A percentile compares a stretch with the other conserved stretches of the same genome.
phyloP scores from a whole-genome alignment of 2,888 invertebrate genomes.

The Drosophila emarginata region DNA sequence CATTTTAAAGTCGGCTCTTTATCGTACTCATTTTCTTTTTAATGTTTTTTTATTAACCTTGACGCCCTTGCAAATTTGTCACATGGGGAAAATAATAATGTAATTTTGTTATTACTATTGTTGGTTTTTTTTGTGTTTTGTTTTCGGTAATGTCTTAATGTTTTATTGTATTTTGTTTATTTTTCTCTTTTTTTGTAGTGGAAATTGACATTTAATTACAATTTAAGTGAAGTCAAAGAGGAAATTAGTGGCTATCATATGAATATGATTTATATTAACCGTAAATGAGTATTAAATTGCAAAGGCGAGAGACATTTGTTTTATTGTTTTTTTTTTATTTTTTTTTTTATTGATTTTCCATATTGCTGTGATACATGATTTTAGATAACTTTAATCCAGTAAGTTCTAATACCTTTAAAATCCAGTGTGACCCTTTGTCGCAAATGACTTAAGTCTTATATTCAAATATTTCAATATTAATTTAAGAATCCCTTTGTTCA shows the following conservation, averaged over 20 bases:
- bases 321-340: background rate
- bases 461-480: too few relatives aligned
- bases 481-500: too few relatives aligned
- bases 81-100: conserved; percentile 12
- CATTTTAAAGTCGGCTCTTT: background rate
- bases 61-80: conserved; percentile 52
- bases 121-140: conserved; percentile 27
- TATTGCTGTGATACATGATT: background rate
- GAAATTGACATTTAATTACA: conserved; percentile 73
- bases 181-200: conserved; percentile 35
- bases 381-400: background rate
- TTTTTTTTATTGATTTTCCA: conserved; percentile 29
- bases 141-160: conserved; percentile 46
- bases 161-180: conserved; percentile 16
- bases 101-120: conserved; percentile 16
- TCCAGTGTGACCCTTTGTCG: too few relatives aligned
- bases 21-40: background rate
- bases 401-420: too few relatives aligned
- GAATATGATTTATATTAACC: conserved; percentile 29
- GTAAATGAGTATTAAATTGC: conserved; percentile 70
- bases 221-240: conserved; percentile 19
- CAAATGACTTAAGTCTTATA: too few relatives aligned
- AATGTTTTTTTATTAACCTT: conserved; percentile 25
- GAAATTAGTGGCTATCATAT: conserved; percentile 49
- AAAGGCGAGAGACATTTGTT: conserved; percentile 20